A percentile compares a stretch with the other conserved stretches of the same genome.
phyloP scores from a whole-genome alignment of 2,113 vertebrate species.

The Dipodomys spectabilis region DNA sequence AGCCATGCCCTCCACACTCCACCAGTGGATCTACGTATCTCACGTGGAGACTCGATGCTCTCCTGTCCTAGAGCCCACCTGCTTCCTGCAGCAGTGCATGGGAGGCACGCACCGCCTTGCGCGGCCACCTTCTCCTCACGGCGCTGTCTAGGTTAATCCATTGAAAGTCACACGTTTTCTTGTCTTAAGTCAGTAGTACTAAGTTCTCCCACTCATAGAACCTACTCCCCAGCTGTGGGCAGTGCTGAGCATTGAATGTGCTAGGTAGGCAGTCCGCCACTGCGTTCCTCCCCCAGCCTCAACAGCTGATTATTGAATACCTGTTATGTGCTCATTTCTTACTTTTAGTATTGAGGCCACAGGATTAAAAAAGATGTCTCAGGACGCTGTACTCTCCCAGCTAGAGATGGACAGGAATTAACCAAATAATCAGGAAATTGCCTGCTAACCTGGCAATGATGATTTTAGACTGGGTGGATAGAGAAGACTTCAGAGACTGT shows the following conservation, averaged over 20 bases:
- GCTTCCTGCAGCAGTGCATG: background rate
- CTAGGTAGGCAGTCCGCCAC: no score
- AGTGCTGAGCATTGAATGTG: no score
- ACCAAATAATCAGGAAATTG: background rate
- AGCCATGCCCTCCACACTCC: no score
- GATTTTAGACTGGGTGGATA: no score
- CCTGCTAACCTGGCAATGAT: no score
- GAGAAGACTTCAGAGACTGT: background rate
- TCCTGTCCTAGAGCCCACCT: no score
- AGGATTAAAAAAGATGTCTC: background rate
- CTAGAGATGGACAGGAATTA: background rate
- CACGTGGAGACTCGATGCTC: rapidly evolving
- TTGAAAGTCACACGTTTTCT: background rate
- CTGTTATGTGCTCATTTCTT: background rate
- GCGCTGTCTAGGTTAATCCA: background rate
- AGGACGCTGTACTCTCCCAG: background rate
- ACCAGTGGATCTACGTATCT: rapidly evolving
- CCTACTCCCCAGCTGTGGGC: background rate
- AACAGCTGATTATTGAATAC: background rate
- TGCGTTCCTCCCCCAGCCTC: background rate
- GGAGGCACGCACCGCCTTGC: background rate
- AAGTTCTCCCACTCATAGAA: background rate
- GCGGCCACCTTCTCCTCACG: background rate
- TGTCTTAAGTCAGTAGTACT: background rate
- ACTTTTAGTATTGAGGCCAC: background rate